Evolutionary conservation across 2,888 invertebrate species (phyloP).

Genomic region (Pollenia angustigena): DNA sequence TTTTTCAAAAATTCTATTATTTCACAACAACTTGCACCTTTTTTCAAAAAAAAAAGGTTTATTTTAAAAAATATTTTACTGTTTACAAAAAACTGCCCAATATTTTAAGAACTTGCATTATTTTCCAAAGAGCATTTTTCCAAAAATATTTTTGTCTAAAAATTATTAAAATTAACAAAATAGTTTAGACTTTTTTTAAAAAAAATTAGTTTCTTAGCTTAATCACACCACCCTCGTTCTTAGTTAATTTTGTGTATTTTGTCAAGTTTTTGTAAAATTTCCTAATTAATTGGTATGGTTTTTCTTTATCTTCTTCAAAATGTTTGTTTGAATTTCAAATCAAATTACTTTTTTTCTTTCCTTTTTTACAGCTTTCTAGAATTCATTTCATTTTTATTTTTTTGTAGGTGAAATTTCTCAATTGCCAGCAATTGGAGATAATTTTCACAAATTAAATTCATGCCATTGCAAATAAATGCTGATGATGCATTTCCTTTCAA

Average conservation of each 20-base stretch:
- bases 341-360: slow-evolving; percentile 39
- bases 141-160: not conserved
- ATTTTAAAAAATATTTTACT: too few relatives aligned
- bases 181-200: too few relatives aligned
- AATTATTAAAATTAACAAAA: too few relatives aligned
- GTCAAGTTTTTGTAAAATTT: slow-evolving; percentile 40
- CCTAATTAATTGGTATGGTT: slow-evolving; percentile 58
- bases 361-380: not conserved
- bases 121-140: too few relatives aligned
- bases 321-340: slow-evolving; percentile 47
- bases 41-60: too few relatives aligned
- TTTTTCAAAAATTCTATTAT: too few relatives aligned
- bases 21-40: too few relatives aligned
- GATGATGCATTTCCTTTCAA: slow-evolving; percentile 76
- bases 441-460: slow-evolving; percentile 73
- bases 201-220: not conserved
- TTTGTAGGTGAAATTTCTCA: slow-evolving; percentile 65
- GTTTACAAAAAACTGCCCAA: too few relatives aligned
- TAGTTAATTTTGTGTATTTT: slow-evolving; percentile 19
- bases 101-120: too few relatives aligned
- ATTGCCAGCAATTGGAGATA: slow-evolving; percentile 73
- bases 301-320: slow-evolving; percentile 15
- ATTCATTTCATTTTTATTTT: slow-evolving; percentile 21
- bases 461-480: slow-evolving; percentile 73
- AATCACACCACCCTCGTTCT: not conserved